Percentiles rank a stretch among this genome's conserved stretches.
Conservation (phyloP, 2,888 invertebrate genomes). For the Melipona bicolor region DNA sequence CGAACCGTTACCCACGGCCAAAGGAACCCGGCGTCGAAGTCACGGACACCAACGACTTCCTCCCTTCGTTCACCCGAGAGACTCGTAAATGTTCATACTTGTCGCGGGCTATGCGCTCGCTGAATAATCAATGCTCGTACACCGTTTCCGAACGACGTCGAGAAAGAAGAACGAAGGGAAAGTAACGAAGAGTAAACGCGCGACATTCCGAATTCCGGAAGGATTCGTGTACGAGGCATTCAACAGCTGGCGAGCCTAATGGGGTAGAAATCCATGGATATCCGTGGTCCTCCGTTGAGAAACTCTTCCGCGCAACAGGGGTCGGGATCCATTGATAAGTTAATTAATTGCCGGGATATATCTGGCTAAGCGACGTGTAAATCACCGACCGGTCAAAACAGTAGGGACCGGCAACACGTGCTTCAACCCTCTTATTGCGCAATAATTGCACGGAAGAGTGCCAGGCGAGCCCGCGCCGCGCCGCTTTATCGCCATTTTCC, state of each 20-base stretch:
- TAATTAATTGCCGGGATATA: conserved; percentile 57
- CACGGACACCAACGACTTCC: not conserved
- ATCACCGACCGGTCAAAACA: conserved; percentile 62
- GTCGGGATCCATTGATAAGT: conserved; percentile 42
- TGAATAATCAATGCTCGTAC: conserved; percentile 30
- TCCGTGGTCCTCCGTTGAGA: too few relatives aligned
- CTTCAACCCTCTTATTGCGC: conserved; percentile 64
- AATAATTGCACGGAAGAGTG: conserved; percentile 71
- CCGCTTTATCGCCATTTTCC: conserved; percentile 67
- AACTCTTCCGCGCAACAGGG: conserved; percentile 2
- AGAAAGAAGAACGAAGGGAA: not conserved
- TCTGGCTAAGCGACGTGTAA: conserved; percentile 44
- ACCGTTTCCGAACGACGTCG: not conserved
- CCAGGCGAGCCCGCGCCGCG: conserved; percentile 46
- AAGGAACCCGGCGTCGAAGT: conserved; percentile 34
- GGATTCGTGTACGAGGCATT: not conserved
- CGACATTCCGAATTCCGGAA: not conserved
- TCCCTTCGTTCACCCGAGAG: not conserved
- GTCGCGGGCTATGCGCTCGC: conserved; percentile 11
- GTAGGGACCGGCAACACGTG: conserved; percentile 53
- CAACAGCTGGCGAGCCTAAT: not conserved
- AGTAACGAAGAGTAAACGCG: not conserved
- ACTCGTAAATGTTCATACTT: conserved; percentile 31
- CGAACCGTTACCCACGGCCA: conserved; percentile 69
- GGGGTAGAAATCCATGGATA: not conserved